Evolutionary conservation across 2,888 invertebrate species (phyloP).

Genomic region (Leptinotarsa juncta): DNA sequence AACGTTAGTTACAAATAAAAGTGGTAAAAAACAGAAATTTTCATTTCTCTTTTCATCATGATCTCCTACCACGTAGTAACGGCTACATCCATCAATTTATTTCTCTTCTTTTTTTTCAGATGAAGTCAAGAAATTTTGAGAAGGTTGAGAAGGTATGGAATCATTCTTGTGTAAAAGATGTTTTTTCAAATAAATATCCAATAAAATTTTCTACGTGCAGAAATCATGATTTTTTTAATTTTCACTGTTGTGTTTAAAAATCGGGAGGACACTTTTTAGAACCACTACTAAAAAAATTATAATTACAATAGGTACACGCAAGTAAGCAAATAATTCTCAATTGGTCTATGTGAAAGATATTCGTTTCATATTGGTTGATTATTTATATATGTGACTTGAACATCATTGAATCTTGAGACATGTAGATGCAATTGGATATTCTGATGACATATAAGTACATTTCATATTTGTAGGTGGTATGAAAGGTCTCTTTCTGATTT

Average conservation of each 20-base stretch:
- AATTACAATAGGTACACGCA: no score
- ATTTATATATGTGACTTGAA: no score
- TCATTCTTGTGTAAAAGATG: constrained; percentile 24
- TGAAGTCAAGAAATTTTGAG: constrained; percentile 97
- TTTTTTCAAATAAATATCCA: constrained; percentile 43
- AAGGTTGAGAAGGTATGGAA: constrained; percentile 94
- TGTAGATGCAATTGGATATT: no score
- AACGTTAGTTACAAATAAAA: no score
- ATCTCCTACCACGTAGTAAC: no score
- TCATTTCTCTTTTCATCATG: no score
- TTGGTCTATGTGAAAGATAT: not conserved
- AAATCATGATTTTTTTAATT: constrained; percentile 45
- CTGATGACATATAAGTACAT: no score
- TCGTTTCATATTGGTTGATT: not conserved
- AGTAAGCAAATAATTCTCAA: no score
- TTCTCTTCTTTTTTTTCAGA: constrained; percentile 73
- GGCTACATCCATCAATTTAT: no score
- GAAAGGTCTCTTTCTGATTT: constrained; percentile 57
- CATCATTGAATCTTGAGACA: no score
- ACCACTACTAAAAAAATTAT: not conserved
- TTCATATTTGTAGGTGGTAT: constrained; percentile 21
- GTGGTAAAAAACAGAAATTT: no score
- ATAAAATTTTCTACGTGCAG: constrained; percentile 39
- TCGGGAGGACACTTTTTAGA: constrained; percentile 63
- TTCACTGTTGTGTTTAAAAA: constrained; percentile 59